Percentiles rank a stretch among this genome's conserved stretches.
phyloP scores from a whole-genome alignment of 2,113 vertebrate genomes.

The Amphilophus citrinellus region DNA sequence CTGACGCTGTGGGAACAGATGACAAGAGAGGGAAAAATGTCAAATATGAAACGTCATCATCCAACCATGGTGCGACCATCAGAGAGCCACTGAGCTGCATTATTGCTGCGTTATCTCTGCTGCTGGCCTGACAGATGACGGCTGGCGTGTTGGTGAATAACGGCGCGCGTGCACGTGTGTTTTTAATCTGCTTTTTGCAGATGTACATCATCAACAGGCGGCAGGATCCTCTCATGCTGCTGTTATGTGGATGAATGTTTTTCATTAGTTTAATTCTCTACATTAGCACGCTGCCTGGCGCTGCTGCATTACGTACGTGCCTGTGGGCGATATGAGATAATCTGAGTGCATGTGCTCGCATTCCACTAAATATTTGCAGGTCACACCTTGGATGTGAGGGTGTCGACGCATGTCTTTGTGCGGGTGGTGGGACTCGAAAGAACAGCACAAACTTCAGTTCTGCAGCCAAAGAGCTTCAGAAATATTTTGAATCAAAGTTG shows the following conservation, averaged over 20 bases:
- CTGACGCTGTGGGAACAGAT: not conserved
- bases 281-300: not conserved
- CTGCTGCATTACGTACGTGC: not conserved
- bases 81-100: slow-evolving; percentile 51
- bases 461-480: not conserved
- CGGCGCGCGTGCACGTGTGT: not conserved
- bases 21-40: slow-evolving; percentile 16
- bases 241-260: not conserved
- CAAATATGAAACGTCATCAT: slow-evolving; percentile 34
- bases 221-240: not conserved
- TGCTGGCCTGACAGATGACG: slow-evolving; percentile 30
- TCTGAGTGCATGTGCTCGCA: not conserved
- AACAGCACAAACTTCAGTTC: not conserved
- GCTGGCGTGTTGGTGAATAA: slow-evolving; percentile 27
- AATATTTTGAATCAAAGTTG: no score
- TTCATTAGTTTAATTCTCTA: not conserved
- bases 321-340: not conserved
- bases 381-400: not conserved
- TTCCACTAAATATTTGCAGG: not conserved
- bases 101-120: slow-evolving; percentile 58
- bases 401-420: not conserved
- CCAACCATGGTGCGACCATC: slow-evolving; percentile 4
- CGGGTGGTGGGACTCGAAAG: not conserved
- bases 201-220: not conserved
- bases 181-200: not conserved